phyloP scores from a whole-genome alignment of 2,797 vertebrate genomes.

The Micropoecilia bifurca region DNA sequence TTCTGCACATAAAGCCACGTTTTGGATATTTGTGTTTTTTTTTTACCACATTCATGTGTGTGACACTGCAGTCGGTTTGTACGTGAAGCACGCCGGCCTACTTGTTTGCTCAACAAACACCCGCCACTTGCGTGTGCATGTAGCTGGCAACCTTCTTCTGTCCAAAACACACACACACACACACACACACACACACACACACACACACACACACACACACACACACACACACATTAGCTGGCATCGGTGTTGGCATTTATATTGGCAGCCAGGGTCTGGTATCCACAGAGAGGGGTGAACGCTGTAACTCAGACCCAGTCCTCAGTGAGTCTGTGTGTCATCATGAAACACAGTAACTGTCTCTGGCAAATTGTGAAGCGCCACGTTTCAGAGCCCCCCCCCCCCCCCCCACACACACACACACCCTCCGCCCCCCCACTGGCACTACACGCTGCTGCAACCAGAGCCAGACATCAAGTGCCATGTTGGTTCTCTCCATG shows the following conservation, averaged over 20 bases:
- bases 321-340: slow-evolving; percentile 52
- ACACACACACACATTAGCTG: slow-evolving; percentile 43
- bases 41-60: slow-evolving; percentile 11
- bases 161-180: slow-evolving; percentile 29
- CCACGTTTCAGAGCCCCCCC: slow-evolving; percentile 33
- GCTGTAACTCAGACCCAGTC: slow-evolving; percentile 71
- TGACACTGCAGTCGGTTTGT: slow-evolving; percentile 36
- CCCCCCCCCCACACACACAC: background rate
- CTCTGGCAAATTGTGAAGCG: slow-evolving; percentile 56
- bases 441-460: slow-evolving; percentile 49
- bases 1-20: slow-evolving; percentile 47
- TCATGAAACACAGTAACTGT: slow-evolving; percentile 39
- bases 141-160: slow-evolving; percentile 33
- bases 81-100: slow-evolving; percentile 39
- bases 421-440: slow-evolving; percentile 21
- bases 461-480: slow-evolving; percentile 56
- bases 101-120: slow-evolving; percentile 69
- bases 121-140: slow-evolving; percentile 55
- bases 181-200: slow-evolving; percentile 25
- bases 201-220: slow-evolving; percentile 26
- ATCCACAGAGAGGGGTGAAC: slow-evolving; percentile 62
- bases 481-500: slow-evolving; percentile 28
- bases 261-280: slow-evolving; percentile 64
- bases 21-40: slow-evolving; percentile 11
- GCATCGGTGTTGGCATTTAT: slow-evolving; percentile 69